These are phyloP conservation scores for Brachyhypopomus occidentalis DNA, from an alignment of 2,113 vertebrate genomes.

Conservation along the genomic window DNA sequence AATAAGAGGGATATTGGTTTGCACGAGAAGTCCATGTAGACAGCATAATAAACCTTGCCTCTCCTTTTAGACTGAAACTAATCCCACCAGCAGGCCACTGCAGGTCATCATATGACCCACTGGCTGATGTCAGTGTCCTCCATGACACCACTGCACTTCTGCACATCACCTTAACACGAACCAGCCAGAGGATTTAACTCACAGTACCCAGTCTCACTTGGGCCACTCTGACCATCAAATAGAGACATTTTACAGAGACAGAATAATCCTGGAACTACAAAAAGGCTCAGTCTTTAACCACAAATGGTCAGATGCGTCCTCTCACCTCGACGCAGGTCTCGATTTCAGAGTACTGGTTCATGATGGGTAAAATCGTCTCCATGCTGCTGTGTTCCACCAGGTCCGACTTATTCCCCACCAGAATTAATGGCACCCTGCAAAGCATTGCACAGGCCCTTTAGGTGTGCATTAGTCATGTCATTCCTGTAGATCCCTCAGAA, in stretches of 20 bases:
- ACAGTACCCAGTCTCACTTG: neutral
- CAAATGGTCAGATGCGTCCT: too few species aligned
- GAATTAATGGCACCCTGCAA: conserved; percentile 87
- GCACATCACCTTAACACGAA: conserved; percentile 16
- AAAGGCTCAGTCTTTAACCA: neutral
- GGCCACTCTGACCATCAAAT: too few species aligned
- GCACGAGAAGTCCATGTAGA: neutral
- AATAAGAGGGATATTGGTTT: conserved; percentile 29
- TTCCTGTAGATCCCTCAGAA: neutral
- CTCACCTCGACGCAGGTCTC: conserved; percentile 98
- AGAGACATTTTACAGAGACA: too few species aligned
- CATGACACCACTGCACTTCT: conserved; percentile 38
- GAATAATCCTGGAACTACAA: neutral
- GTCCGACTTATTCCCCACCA: conserved; percentile 98
- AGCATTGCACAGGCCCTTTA: neutral
- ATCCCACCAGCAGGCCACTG: conserved; percentile 43
- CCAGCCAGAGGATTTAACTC: neutral
- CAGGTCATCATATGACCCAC: conserved; percentile 41
- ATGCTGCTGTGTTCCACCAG: conserved; percentile 98
- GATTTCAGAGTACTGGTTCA: conserved; percentile 98
- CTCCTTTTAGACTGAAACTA: conserved; percentile 58
- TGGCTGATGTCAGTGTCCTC: conserved; percentile 37
- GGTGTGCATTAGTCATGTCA: neutral
- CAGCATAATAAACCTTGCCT: conserved; percentile 12
- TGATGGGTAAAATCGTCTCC: conserved; percentile 98